Percentiles rank a stretch among this genome's conserved stretches.
Evolutionary conservation across 2,797 vertebrate genomes (phyloP).

Genomic region (Tangara arthus): DNA sequence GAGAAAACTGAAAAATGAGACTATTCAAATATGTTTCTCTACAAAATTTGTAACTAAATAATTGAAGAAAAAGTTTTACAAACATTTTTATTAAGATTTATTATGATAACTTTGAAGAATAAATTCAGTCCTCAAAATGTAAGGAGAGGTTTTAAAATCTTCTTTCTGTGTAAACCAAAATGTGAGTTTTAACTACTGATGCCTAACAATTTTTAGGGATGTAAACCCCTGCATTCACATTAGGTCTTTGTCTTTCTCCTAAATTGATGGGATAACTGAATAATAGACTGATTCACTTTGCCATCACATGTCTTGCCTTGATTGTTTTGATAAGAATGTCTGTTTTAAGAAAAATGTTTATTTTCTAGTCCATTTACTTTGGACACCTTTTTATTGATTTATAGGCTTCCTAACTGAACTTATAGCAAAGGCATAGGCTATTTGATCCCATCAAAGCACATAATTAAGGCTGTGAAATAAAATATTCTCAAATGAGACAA

Average conservation of each 20-base stretch:
- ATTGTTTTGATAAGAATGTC: background rate
- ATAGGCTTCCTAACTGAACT: background rate
- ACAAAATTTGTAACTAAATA: background rate
- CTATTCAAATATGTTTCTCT: background rate
- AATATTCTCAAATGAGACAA: background rate
- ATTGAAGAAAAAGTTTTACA: background rate
- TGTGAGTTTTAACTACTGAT: background rate
- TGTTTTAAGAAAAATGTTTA: background rate
- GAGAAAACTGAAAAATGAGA: background rate
- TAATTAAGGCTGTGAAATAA: background rate
- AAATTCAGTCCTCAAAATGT: background rate
- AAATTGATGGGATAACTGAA: background rate
- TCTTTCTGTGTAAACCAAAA: background rate
- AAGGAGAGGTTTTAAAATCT: background rate
- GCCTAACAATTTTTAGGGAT: background rate
- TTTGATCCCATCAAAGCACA: background rate
- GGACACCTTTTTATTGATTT: background rate
- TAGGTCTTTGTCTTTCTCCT: background rate
- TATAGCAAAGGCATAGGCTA: background rate
- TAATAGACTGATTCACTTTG: background rate
- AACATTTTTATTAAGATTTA: background rate
- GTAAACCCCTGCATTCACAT: background rate
- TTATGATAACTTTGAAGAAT: background rate
- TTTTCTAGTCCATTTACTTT: background rate
- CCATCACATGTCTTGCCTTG: background rate